phyloP scores from a whole-genome alignment of 2,888 invertebrate genomes.

The Luffia ferchaultella region DNA sequence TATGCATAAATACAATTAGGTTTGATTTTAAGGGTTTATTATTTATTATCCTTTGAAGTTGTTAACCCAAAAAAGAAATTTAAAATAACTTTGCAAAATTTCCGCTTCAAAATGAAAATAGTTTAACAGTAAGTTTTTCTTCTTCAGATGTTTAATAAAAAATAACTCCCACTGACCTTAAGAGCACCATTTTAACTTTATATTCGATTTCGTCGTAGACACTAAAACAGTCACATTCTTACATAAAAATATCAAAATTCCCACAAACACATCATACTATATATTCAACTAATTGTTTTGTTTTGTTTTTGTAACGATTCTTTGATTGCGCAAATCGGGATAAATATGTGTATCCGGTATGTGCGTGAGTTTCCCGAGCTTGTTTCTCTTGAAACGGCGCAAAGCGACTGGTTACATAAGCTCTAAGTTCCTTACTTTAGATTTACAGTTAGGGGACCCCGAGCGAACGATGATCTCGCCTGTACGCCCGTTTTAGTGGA shows the following conservation, averaged over 20 bases:
- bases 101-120: too few species aligned
- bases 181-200: background rate
- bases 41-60: background rate
- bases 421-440: constrained; percentile 38
- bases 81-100: background rate
- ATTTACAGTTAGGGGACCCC: constrained; percentile 63
- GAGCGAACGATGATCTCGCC: constrained; percentile 56
- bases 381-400: constrained; percentile 37
- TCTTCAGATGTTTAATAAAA: background rate
- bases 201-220: background rate
- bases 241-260: background rate
- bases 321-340: background rate
- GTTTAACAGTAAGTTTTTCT: too few species aligned
- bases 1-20: background rate
- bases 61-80: background rate
- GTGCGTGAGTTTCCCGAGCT: constrained; percentile 26
- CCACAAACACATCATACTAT: background rate
- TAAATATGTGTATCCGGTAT: constrained; percentile 17
- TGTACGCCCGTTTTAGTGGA: constrained; percentile 51
- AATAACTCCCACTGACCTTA: background rate
- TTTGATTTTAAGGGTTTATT: background rate
- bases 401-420: constrained; percentile 58
- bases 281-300: background rate
- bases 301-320: background rate
- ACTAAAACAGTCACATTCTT: background rate